Conservation (phyloP, 2,113 vertebrate genomes). For the Picathartes gymnocephalus region DNA sequence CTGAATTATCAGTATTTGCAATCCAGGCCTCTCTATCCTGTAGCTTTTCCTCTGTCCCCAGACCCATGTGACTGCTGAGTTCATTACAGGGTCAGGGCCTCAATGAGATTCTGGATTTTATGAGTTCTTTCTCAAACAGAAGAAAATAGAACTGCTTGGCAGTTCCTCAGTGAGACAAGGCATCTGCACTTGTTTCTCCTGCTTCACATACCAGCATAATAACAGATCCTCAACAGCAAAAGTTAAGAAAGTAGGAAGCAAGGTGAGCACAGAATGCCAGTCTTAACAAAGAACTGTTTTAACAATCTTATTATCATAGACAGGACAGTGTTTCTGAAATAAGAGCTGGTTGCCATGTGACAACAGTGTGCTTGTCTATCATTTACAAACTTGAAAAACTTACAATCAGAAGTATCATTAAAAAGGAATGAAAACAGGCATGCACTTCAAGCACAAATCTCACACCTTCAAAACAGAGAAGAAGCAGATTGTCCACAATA, state of each 20-base stretch:
- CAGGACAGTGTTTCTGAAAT: background rate
- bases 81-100: background rate
- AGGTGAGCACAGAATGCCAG: background rate
- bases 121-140: background rate
- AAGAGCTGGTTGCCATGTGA: background rate
- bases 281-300: background rate
- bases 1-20: background rate
- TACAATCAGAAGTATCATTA: background rate
- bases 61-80: background rate
- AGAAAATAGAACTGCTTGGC: background rate
- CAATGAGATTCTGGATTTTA: conserved; percentile 21
- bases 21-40: background rate
- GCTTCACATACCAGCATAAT: background rate
- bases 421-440: background rate
- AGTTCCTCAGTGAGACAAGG: background rate
- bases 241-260: background rate
- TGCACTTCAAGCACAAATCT: background rate
- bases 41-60: background rate
- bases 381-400: background rate
- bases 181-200: background rate
- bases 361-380: background rate
- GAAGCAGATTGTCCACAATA: background rate
- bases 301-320: background rate
- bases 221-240: background rate
- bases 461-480: background rate